Evolutionary conservation across 2,797 vertebrate species (phyloP), one percentile per base, ranked within the genome.

Genomic region (Hyperoplus immaculatus): DNA sequence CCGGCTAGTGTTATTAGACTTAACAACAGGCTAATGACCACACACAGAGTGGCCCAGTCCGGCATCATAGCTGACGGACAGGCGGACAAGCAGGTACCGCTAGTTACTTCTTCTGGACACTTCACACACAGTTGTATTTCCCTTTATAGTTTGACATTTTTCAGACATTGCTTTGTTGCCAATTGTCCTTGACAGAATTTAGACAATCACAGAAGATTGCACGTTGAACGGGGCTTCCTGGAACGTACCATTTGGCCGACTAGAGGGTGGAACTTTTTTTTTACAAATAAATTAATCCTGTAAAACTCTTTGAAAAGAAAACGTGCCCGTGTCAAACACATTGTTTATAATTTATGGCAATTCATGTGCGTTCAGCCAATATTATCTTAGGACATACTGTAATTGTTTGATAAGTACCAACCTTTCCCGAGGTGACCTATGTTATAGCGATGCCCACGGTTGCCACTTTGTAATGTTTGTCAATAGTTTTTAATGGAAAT

Each of bases 31-130:
- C 77, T 90, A 0, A 83, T 80, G 0, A 96, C 94, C 75, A 96
- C 88, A 73, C 95, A 95, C 9, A 97, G 85, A 29, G 95, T 92
- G 14, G 95, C 69, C 92, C 96, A 96, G 87, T 97, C 97, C 0
- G 95, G 88, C 96, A 97, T 97, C 56, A 16, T 83, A 15, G 50
- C 71, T 69, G 1, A 36, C 41, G 8, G 14, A 46, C 54, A 51
- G 16, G 29, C 29, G 29, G 16, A 11, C 18, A 12, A 63, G n/a
- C 55, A 8, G 36, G 45, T 4, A 7, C 45, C 38, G 45, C 50
- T 68, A 54, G 51, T 67, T 18, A 62, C 61, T 39, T 12, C 47
- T 39, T 64, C 16, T 43, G 11, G 16, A 14, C 46, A 41, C 29
- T 47, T 21, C 51, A 63, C 54, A 29, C 53, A 1, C 11, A 13